Conservation (phyloP, 2,113 vertebrate species). For the Oryzias melastigma region DNA sequence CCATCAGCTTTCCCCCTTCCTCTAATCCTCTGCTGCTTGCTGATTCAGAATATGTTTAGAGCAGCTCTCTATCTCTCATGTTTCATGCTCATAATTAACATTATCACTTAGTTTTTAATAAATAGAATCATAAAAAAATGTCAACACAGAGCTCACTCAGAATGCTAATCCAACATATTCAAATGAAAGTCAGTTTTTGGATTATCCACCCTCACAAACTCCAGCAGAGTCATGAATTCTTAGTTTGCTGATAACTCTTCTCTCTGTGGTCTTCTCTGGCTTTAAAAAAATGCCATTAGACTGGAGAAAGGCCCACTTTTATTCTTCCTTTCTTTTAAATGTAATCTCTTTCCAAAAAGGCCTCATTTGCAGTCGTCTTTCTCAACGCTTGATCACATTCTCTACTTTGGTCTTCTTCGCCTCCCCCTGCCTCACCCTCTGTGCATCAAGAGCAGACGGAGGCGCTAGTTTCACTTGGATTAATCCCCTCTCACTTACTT, state of each 20-base stretch:
- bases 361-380: conserved; percentile 72
- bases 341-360: conserved; percentile 65
- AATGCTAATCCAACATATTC: conserved; percentile 21
- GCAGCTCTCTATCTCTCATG: conserved; percentile 31
- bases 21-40: conserved; percentile 55
- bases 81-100: conserved; percentile 9
- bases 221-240: conserved; percentile 40
- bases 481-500: conserved; percentile 77
- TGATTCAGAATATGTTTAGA: conserved; percentile 58
- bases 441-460: conserved; percentile 62
- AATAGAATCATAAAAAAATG: not conserved
- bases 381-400: conserved; percentile 58
- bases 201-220: conserved; percentile 44
- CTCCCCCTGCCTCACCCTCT: conserved; percentile 44
- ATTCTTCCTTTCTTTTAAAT: conserved; percentile 30
- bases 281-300: conserved; percentile 53
- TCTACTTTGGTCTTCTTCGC: conserved; percentile 46
- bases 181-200: conserved; percentile 39
- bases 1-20: conserved; percentile 12
- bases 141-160: conserved; percentile 8
- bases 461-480: conserved; percentile 63
- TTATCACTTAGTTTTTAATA: not conserved
- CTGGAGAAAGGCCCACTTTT: conserved; percentile 47
- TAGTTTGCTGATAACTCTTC: conserved; percentile 44
- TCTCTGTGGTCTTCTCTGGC: conserved; percentile 24